Percentiles rank a stretch among this genome's conserved stretches.
phyloP scores from a whole-genome alignment of 2,113 vertebrate genomes.

The Amphilophus citrinellus region DNA sequence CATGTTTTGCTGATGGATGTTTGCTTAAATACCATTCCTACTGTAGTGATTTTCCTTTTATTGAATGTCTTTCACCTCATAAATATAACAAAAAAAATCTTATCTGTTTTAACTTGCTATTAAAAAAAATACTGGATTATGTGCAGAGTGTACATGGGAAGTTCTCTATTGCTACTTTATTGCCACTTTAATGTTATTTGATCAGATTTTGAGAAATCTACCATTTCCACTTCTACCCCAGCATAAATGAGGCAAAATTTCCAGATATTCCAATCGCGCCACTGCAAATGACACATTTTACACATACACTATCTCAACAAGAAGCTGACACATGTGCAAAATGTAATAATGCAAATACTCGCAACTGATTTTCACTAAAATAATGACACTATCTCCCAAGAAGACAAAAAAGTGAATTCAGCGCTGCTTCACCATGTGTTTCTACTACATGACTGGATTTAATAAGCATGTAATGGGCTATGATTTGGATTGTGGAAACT shows the following conservation, averaged over 20 bases:
- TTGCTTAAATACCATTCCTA: not conserved
- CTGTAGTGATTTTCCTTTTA: not conserved
- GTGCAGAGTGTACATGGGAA: not conserved
- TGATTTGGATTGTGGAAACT: constrained; percentile 32
- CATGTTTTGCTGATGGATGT: not conserved
- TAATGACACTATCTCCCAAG: not conserved
- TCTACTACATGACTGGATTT: constrained; percentile 12
- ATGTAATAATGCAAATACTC: not conserved
- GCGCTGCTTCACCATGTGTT: not conserved
- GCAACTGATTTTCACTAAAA: not conserved
- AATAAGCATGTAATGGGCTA: constrained; percentile 48
- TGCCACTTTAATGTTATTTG: not conserved
- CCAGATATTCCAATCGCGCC: not conserved
- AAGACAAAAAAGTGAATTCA: not conserved
- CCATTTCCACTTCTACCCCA: not conserved
- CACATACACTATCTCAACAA: not conserved
- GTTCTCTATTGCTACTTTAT: not conserved
- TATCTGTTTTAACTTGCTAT: not conserved
- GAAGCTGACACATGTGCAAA: not conserved
- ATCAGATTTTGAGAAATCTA: not conserved
- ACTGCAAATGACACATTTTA: not conserved
- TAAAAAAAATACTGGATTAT: not conserved
- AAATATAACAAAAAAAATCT: not conserved
- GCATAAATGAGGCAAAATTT: not conserved
- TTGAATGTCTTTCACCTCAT: not conserved